Conservation (phyloP, 1,140 invertebrate genomes). For the Anthonomus grandis region DNA sequence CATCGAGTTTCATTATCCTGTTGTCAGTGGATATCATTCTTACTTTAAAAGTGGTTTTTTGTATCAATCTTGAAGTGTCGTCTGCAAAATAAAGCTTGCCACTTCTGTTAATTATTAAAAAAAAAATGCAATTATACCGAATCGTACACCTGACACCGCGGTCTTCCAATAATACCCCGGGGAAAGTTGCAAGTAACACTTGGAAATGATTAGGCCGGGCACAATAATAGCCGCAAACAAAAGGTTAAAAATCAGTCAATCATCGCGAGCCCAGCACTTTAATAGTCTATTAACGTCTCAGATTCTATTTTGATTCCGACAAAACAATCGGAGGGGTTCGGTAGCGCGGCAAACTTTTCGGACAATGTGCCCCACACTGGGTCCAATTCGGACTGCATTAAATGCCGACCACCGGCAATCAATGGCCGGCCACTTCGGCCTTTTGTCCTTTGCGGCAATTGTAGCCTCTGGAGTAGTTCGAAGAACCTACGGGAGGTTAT, state of each 20-base stretch:
- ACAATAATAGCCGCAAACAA: conserved; percentile 18
- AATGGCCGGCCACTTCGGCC: conserved; percentile 40
- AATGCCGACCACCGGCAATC: conserved; percentile 42
- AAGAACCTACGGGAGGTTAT: no score
- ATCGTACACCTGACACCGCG: no score
- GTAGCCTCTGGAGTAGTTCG: conserved; percentile 48
- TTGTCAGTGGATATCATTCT: no score
- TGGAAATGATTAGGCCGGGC: conserved; percentile 19
- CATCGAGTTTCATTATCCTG: no score
- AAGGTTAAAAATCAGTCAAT: conserved; percentile 24
- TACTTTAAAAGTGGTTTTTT: background rate
- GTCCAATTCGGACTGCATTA: conserved; percentile 45
- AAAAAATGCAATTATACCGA: background rate
- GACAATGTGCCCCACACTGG: conserved; percentile 42
- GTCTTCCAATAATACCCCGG: no score
- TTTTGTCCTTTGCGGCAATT: conserved; percentile 47
- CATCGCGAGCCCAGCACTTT: conserved; percentile 15
- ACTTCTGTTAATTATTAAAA: background rate
- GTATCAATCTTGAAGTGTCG: background rate
- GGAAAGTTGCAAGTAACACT: conserved; percentile 20
- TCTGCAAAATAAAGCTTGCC: background rate
- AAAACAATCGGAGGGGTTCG: conserved; percentile 27
- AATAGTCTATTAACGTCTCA: conserved; percentile 23
- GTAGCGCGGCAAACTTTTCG: conserved; percentile 29
- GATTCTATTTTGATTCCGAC: conserved; percentile 26